Conservation (phyloP, 1,140 invertebrate species). For the Temnothorax curvispinosus region DNA sequence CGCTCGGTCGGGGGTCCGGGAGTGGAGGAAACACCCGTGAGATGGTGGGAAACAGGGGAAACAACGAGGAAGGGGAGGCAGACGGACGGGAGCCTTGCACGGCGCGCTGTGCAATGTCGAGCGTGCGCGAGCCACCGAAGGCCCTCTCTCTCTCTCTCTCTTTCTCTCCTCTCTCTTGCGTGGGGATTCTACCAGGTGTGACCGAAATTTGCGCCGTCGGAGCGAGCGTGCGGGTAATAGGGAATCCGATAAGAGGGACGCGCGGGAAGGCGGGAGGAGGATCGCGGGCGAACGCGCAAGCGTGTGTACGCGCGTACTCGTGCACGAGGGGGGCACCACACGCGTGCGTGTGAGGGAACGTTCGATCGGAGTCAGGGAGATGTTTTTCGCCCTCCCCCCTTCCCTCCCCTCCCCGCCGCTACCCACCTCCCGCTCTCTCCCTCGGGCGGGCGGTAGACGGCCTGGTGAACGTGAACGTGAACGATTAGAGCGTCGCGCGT, state of each 20-base stretch:
- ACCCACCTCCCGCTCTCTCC: not conserved
- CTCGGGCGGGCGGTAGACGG: conserved; percentile 6
- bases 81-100: conserved; percentile 33
- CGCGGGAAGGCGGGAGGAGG: not conserved
- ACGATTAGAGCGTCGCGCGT: not conserved
- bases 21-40: conserved; percentile 15
- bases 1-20: conserved; percentile 15
- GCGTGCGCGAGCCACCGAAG: conserved; percentile 62
- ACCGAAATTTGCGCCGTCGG: conserved; percentile 67
- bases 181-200: conserved; percentile 71
- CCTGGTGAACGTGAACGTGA: conserved; percentile 1
- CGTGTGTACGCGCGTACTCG: not conserved
- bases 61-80: not conserved
- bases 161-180: not conserved
- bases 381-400: not conserved
- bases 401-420: not conserved
- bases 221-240: conserved; percentile 34
- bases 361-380: conserved; percentile 31
- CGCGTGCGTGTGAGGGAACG: conserved; percentile 14
- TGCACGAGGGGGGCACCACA: not conserved
- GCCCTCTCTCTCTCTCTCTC: not conserved
- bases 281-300: not conserved
- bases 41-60: conserved; percentile 30
- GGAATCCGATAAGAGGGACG: conserved; percentile 36
- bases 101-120: conserved; percentile 65